Evolutionary conservation across 2,113 vertebrate genomes (phyloP), one percentile per base, ranked within the genome.

Genomic region (Catharus minimus): DNA sequence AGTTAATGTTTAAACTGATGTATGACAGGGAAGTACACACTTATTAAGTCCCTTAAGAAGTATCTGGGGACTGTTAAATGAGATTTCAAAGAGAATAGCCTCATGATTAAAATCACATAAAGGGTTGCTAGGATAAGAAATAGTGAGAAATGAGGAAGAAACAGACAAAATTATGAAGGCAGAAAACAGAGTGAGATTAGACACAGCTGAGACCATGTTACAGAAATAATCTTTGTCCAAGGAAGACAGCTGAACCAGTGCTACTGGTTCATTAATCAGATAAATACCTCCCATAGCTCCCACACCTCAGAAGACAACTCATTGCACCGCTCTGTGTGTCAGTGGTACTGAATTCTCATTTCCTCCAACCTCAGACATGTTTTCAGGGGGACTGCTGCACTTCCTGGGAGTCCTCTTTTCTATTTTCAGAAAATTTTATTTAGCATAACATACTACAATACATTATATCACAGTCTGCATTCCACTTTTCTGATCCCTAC

Each of bases 221-320:
- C 1, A 5, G 41, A 22, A 84, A 67, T 47, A 58, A 62, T 36
- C 36, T 15, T 33, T 56, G 16, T 21, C 28, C 33, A 39, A 55
- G 39, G 15, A 67, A 15, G 43, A 62, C 43, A 86, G 88, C 10
- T 17, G 30, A 94, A 94, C 94, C 86, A 77, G 88, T 26, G 56
- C 36, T 44, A 86, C 88, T 36, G 41, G 83, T 91, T 94, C 61
- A 62, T 65, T 66, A 86, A 66, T 58, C 21, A 88, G 55, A 74
- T 56, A 18, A 88, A 88, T 27, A 81, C 14, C 33, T 62, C 64
- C 56, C 80, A 53, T 8, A 82, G 49, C 69, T 91, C 82, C 66
- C 84, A 79, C 44, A 73, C 39, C 80, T 73, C 33, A 18, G 30
- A 27, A 24, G 6, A 27, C 38, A 52, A 36, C 27, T 66, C 47